Evolutionary conservation across 2,888 invertebrate genomes (phyloP), one percentile per base, ranked within the genome.

Genomic region (Nasonovia ribisnigri): DNA sequence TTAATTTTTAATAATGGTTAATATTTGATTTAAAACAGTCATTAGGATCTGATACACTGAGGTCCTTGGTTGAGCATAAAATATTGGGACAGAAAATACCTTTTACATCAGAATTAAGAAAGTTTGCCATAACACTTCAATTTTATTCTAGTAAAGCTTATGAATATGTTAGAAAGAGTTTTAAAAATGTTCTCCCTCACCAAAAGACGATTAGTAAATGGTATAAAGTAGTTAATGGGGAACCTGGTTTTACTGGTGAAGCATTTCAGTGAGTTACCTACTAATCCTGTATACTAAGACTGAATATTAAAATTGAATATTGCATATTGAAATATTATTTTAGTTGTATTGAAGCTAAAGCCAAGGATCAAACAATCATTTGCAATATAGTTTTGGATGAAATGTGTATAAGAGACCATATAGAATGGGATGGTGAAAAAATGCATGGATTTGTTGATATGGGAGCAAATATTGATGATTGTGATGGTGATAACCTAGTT

Each of bases 21-120:
- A 42, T 84, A 84, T 84, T 84, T 36, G n/a, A 84, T 84, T 84
- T n/a, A 84, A 84, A 84, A 36, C 42, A 42, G 84, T 84, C 84
- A 84, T 84, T 84, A 10, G 42, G 84, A 36, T 84, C 84, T 42
- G 84, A 84, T 84, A 84, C 84, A 42, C 16, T 84, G 84, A 20
- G 42, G 42, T 84, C 42, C 10, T 84, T 84, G 84, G 84, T 42
- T 84, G 84, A 84, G 42, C 84, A 42, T 84, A 84, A n/a, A 84
- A 84, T 84, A n/a, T 36, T 84, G 42, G 42, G 84, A 84, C 42
- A 84, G 84, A 84, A 84, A 84, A 42, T 84, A 84, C 84, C 42
- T 84, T 84, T 84, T 84, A 84, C 48, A 48, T 48, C 48, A 48
- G 48, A 48, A 48, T 10, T 48, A 10, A 48, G 48, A 48, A 48